Conservation (phyloP, 1,140 invertebrate species). For the Drosophila tropicalis region DNA sequence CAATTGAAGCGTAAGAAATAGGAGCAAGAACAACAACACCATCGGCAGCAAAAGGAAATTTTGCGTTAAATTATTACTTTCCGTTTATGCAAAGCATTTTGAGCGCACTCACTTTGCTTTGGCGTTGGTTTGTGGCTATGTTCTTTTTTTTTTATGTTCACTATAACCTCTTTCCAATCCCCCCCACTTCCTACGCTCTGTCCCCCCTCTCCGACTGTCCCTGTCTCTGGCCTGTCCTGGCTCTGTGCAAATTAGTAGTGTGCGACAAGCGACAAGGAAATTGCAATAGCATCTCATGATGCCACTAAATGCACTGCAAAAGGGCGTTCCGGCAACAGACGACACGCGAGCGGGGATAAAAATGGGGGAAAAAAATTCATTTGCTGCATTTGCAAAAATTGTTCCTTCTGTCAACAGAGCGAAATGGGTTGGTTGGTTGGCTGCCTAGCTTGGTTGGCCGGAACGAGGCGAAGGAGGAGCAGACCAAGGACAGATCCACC, state of each 20-base stretch:
- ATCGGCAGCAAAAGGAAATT: conserved; percentile 75
- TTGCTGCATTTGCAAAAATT: conserved; percentile 77
- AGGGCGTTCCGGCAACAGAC: conserved; percentile 19
- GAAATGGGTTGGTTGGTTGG: background rate
- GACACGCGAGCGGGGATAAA: conserved; percentile 45
- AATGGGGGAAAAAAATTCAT: conserved; percentile 74
- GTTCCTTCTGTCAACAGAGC: conserved; percentile 43
- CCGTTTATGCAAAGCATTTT: conserved; percentile 80
- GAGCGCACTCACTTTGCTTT: conserved; percentile 72
- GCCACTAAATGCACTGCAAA: conserved; percentile 74
- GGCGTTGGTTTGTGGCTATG: conserved; percentile 53
- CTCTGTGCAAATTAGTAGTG: conserved; percentile 76
- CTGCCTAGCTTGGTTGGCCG: background rate
- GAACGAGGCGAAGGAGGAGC: conserved; percentile 6
- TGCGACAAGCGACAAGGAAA: conserved; percentile 78
- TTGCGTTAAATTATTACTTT: conserved; percentile 83
- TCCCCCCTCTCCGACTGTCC: background rate
- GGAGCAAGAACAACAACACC: conserved; percentile 47
- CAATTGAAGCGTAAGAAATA: conserved; percentile 77
- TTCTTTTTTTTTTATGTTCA: conserved; percentile 43
- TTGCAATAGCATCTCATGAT: conserved; percentile 82
- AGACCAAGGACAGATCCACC: conserved; percentile 16
- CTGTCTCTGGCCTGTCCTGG: conserved; percentile 34
- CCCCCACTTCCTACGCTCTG: too few species aligned
- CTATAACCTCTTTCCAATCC: conserved; percentile 42